Conservation (phyloP, 1,140 invertebrate species). For the Amphibalanus amphitrite region DNA sequence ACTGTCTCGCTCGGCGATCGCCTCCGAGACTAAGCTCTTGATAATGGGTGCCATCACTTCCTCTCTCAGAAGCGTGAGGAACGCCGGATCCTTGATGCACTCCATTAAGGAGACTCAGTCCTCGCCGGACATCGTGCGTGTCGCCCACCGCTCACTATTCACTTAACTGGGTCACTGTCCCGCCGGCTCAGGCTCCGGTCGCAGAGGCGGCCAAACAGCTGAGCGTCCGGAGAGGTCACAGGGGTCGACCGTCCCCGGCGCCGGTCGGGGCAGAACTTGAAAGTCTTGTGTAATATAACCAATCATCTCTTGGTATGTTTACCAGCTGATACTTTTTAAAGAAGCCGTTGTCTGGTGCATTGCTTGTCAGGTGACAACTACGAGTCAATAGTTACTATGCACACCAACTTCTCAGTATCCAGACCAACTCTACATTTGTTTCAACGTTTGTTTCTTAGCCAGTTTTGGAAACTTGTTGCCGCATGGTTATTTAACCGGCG, state of each 20-base stretch:
- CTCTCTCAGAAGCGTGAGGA: background rate
- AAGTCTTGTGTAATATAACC: no score
- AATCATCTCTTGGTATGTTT: no score
- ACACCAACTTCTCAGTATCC: no score
- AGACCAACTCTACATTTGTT: no score
- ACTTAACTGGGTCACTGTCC: background rate
- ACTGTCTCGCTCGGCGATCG: background rate
- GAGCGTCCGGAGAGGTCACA: background rate
- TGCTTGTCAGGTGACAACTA: no score
- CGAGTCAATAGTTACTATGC: no score
- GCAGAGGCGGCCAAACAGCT: background rate
- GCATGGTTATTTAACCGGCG: no score
- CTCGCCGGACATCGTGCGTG: background rate
- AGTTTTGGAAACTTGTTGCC: no score
- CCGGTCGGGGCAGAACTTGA: background rate
- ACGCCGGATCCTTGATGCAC: background rate
- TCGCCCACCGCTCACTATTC: background rate
- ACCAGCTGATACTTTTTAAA: no score
- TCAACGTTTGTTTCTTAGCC: no score
- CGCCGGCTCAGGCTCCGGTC: background rate
- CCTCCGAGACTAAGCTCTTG: background rate
- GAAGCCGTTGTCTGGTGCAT: no score
- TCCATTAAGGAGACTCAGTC: background rate
- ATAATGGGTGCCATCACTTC: background rate
- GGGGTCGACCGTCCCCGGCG: background rate